phyloP scores from a whole-genome alignment of 2,113 vertebrate species.

The Menura novaehollandiae region DNA sequence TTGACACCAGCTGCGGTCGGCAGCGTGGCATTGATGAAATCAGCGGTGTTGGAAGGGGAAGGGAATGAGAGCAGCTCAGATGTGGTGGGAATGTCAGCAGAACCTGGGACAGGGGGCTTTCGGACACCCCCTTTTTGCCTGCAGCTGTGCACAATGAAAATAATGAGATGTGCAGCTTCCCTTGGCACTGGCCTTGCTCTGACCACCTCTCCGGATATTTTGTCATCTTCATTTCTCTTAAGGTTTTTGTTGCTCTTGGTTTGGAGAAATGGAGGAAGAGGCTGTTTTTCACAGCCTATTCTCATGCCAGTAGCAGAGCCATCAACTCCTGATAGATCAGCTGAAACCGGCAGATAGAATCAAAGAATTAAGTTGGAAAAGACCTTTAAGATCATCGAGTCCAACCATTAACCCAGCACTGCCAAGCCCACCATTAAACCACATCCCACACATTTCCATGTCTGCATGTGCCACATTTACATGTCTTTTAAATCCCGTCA shows the following conservation, averaged over 20 bases:
- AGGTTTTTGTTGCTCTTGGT: background rate
- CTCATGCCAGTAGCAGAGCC: background rate
- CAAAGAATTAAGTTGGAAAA: background rate
- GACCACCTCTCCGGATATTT: background rate
- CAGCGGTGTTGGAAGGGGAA: background rate
- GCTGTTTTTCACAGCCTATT: background rate
- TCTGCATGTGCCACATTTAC: background rate
- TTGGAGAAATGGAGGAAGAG: background rate
- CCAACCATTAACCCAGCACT: background rate
- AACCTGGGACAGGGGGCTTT: background rate
- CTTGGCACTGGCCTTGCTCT: background rate
- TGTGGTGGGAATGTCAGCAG: background rate
- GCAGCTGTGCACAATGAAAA: background rate
- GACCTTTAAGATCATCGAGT: background rate
- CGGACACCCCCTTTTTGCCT: background rate
- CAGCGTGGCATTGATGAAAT: background rate
- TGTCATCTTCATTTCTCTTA: background rate
- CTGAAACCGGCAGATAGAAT: background rate
- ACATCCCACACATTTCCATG: background rate
- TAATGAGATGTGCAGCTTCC: background rate
- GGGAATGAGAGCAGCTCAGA: background rate
- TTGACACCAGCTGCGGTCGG: rapidly evolving
- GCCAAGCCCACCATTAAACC: background rate
- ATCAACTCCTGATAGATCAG: background rate
- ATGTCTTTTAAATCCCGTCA: background rate